Evolutionary conservation across 2,113 vertebrate species (phyloP).

Genomic region (Boleophthalmus pectinirostris): DNA sequence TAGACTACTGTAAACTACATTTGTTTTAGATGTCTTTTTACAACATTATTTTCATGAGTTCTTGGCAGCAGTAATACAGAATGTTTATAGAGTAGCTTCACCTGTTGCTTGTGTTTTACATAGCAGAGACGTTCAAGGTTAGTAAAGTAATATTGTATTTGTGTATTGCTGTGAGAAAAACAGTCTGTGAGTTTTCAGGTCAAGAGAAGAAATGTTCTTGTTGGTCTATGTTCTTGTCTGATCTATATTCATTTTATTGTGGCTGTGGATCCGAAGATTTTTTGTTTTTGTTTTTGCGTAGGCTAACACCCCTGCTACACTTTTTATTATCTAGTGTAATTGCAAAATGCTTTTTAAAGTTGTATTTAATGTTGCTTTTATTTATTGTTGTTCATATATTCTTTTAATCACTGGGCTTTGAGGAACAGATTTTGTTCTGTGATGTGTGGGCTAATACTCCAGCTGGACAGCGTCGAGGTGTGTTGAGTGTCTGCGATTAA

Average conservation of each 20-base stretch:
- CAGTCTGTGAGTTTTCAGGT: slow-evolving; percentile 6
- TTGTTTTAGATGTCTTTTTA: neutral
- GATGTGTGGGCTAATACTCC: no score
- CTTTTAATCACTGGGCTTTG: no score
- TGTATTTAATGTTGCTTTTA: no score
- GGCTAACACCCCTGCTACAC: slow-evolving; percentile 1
- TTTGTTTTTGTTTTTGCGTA: neutral
- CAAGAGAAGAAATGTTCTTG: neutral
- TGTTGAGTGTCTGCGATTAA: neutral
- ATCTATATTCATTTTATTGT: slow-evolving; percentile 19
- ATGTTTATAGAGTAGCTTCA: neutral
- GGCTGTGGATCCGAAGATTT: no score
- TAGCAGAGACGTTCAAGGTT: neutral
- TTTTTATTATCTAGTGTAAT: neutral
- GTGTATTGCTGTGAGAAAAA: neutral
- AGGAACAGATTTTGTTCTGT: no score
- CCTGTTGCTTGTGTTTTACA: slow-evolving; percentile 16
- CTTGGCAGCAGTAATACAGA: neutral
- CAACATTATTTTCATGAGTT: neutral
- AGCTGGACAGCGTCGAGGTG: neutral
- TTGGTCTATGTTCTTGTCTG: slow-evolving; percentile 4
- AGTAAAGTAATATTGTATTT: neutral
- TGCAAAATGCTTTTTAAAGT: no score
- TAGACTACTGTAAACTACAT: neutral
- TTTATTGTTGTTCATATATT: no score